These are phyloP conservation scores for Drosophila sulfurigaster DNA, from an alignment of 1,140 invertebrate genomes.

Conservation along the genomic window DNA sequence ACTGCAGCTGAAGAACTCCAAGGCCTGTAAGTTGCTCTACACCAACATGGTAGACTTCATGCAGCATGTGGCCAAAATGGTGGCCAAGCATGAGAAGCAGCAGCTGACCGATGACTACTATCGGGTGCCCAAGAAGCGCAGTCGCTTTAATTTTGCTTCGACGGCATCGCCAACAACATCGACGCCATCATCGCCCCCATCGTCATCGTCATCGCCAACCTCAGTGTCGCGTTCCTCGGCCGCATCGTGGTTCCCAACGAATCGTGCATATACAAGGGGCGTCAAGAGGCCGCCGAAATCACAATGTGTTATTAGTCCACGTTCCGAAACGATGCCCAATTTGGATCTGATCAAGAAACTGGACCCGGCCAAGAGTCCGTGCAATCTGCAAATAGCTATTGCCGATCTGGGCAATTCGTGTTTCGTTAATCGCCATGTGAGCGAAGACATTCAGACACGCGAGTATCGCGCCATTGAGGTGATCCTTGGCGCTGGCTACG, in stretches of 20 bases:
- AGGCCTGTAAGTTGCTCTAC: neutral
- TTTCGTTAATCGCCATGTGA: conserved; percentile 96
- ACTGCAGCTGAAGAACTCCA: neutral
- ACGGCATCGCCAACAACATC: neutral
- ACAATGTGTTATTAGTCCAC: neutral
- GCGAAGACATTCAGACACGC: conserved; percentile 99
- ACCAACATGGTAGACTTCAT: neutral
- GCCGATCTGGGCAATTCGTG: conserved; percentile 99
- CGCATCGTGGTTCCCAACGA: neutral
- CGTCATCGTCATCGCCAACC: neutral
- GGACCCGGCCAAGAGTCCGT: conserved; percentile 93
- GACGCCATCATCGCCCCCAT: neutral
- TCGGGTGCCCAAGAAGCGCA: neutral
- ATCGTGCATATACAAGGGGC: neutral
- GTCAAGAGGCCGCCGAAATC: neutral
- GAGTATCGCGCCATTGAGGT: conserved; percentile 99
- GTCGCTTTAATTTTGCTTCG: neutral
- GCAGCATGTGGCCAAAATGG: neutral
- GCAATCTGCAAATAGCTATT: conserved; percentile 95
- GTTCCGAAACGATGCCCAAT: conserved; percentile 45
- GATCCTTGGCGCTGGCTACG: conserved; percentile 96
- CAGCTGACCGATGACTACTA: neutral
- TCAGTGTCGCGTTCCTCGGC: no score
- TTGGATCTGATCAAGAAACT: conserved; percentile 64
- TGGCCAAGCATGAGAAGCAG: neutral